Evolutionary conservation across 1,140 invertebrate genomes (phyloP), one percentile per base, ranked within the genome.

Genomic region (Brachionus calyciflorus): DNA sequence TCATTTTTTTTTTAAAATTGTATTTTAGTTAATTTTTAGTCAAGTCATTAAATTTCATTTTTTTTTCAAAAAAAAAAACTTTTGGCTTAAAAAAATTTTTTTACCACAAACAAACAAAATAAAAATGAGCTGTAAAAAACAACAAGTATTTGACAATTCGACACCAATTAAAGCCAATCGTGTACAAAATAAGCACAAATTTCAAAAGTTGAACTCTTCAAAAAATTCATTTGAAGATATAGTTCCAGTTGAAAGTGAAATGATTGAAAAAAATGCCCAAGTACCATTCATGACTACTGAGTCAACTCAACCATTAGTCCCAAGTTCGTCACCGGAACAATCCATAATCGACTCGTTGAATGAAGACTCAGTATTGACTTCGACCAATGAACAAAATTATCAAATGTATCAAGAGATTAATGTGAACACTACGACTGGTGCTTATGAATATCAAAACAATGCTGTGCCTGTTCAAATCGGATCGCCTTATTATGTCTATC

Each of bases 391-490:
- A 17, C 14, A 28, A 3, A 19, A 28, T 9, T 60, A 60, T 60
- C 30, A 12, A 33, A 17, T n/a, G n/a, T 60, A 40, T 19, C 60
- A 65, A 65, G 60, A 65, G 17, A 65, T 65, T 14, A 65, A 65
- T 26, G 33, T 41, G 19, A 65, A 65, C 40, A 65, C 60, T n/a
- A n/a, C n/a, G 17, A 44, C 10, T 21, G 21, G 60, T 21, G 40
- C 14, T 46, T 65, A 65, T 41, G 60, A 65, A 10, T 65, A 44
- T 37, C 28, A 33, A 21, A 63, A 63, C 12, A 24, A 37, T 44
- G 40, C 60, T 44, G 60, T 65, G 60, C 60, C 60, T 44, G 40
- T 65, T 24, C 60, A 65, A 44, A 65, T 65, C 12, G 60, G 60
- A 7, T 65, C 60, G 14, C 60, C 60, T 3, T 65, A 65, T 21